Evolutionary conservation across 1,140 invertebrate species (phyloP).

Genomic region (Drosophila saltans): DNA sequence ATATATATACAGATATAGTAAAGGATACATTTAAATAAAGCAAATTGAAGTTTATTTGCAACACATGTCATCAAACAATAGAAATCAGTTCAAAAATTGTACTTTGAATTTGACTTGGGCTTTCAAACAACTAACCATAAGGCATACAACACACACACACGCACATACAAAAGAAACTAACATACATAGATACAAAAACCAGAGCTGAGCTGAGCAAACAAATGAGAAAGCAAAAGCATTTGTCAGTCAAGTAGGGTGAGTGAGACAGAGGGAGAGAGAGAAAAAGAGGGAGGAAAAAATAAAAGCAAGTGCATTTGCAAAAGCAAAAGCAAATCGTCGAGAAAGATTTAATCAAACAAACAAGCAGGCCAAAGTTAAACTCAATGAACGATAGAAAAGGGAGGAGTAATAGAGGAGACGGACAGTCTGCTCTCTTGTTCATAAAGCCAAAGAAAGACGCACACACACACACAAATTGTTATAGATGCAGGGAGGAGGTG

Average conservation of each 20-base stretch:
- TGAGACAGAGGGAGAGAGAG: constrained; percentile 20
- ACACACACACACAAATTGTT: constrained; percentile 11
- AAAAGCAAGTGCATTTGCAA: constrained; percentile 26
- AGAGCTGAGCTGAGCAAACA: constrained; percentile 15
- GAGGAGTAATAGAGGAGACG: background rate
- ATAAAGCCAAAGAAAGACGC: constrained; percentile 40
- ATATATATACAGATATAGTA: too few relatives aligned
- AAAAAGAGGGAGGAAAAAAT: constrained; percentile 24
- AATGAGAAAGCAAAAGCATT: constrained; percentile 19
- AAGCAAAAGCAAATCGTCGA: constrained; percentile 55
- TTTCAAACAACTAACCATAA: constrained; percentile 15
- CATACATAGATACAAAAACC: constrained; percentile 5
- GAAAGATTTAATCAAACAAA: constrained; percentile 62
- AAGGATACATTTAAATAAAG: constrained; percentile 32
- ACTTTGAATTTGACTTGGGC: constrained; percentile 12
- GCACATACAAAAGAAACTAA: background rate
- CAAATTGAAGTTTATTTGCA: constrained; percentile 45
- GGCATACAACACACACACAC: background rate
- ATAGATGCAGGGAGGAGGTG: constrained; percentile 34
- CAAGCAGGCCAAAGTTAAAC: constrained; percentile 35
- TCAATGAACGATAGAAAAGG: constrained; percentile 1
- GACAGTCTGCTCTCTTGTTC: constrained; percentile 33
- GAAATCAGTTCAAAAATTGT: constrained; percentile 17
- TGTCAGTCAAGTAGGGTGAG: constrained; percentile 36
- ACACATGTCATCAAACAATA: constrained; percentile 7